phyloP scores from a whole-genome alignment of 2,888 invertebrate species.

The Melanostoma scalare region DNA sequence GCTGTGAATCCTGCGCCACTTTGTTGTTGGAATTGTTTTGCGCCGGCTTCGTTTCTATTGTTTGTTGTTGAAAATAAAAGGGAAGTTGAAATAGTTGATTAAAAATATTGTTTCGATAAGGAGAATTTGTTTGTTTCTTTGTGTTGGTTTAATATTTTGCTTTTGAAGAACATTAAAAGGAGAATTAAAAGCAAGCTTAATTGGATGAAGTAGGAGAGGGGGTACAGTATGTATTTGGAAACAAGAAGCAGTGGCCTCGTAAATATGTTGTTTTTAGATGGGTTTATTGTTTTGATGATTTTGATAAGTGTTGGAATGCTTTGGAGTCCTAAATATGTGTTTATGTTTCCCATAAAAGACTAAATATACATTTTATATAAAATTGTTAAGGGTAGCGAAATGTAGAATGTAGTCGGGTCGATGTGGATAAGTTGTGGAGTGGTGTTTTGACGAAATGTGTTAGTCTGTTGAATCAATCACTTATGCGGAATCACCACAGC shows the following conservation, averaged over 20 bases:
- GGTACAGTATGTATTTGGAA: conserved; percentile 41
- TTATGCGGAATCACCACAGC: no score
- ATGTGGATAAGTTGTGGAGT: no score
- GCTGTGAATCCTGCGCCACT: conserved; percentile 94
- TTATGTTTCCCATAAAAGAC: background rate
- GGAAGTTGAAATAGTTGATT: background rate
- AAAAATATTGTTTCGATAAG: background rate
- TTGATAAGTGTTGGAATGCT: conserved; percentile 38
- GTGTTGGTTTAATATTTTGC: conserved; percentile 9
- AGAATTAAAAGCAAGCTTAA: conserved; percentile 67
- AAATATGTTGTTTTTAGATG: conserved; percentile 19
- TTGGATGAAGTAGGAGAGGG: conserved; percentile 53
- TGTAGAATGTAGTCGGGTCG: no score
- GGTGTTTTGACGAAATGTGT: no score
- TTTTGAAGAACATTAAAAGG: conserved; percentile 63
- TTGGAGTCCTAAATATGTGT: conserved; percentile 37
- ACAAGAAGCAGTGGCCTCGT: conserved; percentile 69
- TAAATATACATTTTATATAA: background rate
- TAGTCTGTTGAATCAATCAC: no score
- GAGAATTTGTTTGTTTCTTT: background rate
- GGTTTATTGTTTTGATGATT: conserved; percentile 32
- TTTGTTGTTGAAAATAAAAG: conserved; percentile 63
- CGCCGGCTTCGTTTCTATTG: conserved; percentile 95
- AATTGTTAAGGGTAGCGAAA: no score
- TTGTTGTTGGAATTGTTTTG: conserved; percentile 88